Conservation (phyloP, 2,113 vertebrate species). For the Falco punctatus region DNA sequence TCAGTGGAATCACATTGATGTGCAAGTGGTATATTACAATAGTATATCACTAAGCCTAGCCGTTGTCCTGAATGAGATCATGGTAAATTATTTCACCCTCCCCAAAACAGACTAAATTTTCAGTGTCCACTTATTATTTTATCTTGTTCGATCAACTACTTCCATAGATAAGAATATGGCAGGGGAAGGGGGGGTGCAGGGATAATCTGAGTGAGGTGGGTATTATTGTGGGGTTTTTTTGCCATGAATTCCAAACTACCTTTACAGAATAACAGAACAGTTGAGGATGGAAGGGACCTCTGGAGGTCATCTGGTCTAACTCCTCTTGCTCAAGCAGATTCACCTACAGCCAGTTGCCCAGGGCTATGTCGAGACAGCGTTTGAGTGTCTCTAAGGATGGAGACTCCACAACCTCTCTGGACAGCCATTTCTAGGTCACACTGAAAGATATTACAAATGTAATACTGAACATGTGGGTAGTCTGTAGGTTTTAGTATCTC, state of each 20-base stretch:
- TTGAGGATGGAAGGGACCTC: not conserved
- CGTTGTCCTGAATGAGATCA: not conserved
- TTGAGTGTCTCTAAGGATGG: not conserved
- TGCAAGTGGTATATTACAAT: rapidly evolving
- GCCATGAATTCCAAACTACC: not conserved
- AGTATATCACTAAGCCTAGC: not conserved
- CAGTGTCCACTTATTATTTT: not conserved
- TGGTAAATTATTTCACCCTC: not conserved
- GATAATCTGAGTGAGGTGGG: rapidly evolving
- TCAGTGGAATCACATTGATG: not conserved
- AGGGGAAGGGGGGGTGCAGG: too few relatives aligned
- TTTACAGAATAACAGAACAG: not conserved
- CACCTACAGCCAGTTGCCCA: not conserved
- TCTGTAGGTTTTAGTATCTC: not conserved
- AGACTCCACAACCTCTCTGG: not conserved
- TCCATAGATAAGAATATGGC: not conserved
- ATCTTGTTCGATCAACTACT: not conserved
- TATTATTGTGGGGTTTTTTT: not conserved
- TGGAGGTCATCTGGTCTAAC: not conserved
- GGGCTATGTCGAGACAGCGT: rapidly evolving
- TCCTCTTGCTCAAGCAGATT: not conserved
- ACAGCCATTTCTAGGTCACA: not conserved
- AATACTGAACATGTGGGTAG: not conserved
- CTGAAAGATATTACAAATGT: not conserved
- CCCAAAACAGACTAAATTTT: not conserved